phyloP scores from a whole-genome alignment of 2,888 invertebrate species.

The Patella depressa region DNA sequence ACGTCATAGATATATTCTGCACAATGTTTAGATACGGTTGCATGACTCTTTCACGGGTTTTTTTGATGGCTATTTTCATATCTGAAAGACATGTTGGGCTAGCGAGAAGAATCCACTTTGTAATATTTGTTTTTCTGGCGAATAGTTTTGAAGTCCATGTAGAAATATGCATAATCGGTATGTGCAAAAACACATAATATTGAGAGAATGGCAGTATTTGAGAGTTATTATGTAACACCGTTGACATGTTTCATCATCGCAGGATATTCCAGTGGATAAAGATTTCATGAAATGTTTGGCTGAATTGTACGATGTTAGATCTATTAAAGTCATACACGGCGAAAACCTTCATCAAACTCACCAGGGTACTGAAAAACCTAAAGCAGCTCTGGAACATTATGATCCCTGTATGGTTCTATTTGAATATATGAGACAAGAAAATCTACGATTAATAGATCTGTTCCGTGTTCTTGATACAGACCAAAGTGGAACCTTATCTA shows the following conservation, averaged over 20 bases:
- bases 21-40: no score
- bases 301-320: background rate
- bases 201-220: no score
- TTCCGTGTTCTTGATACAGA: constrained; percentile 41
- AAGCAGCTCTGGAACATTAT: background rate
- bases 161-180: no score
- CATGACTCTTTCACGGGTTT: no score
- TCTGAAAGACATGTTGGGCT: no score
- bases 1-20: no score
- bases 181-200: no score
- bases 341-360: background rate
- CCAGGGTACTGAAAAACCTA: background rate
- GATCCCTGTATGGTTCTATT: constrained; percentile 38
- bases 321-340: background rate
- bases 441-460: constrained; percentile 43
- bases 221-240: no score
- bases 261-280: background rate
- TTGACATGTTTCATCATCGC: background rate
- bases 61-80: no score
- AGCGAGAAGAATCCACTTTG: no score
- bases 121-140: no score
- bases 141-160: no score
- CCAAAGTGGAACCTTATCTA: constrained; percentile 35
- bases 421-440: constrained; percentile 41
- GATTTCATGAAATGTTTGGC: constrained; percentile 3